Conservation (phyloP, 2,113 vertebrate species). For the Hydrochoerus hydrochaeris region DNA sequence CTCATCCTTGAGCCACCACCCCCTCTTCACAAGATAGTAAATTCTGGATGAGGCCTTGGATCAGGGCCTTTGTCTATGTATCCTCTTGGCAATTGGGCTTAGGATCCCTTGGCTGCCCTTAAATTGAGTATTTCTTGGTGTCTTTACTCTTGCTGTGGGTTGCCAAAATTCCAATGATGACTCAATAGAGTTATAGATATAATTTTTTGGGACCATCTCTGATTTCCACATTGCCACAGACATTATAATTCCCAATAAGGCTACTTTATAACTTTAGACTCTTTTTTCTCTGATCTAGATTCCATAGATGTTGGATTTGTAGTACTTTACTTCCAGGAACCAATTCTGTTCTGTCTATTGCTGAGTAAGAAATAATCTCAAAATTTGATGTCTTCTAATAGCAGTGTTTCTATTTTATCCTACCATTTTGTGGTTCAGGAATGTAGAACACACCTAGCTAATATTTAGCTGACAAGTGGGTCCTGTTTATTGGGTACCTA, state of each 20-base stretch:
- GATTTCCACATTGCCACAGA: background rate
- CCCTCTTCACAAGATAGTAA: too few species aligned
- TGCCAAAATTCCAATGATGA: too few species aligned
- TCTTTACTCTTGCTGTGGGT: too few species aligned
- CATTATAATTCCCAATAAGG: background rate
- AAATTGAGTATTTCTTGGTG: too few species aligned
- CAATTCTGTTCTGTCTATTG: background rate
- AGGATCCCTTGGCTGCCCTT: too few species aligned
- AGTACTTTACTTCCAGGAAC: background rate
- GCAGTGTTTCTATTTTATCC: background rate
- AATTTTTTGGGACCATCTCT: background rate
- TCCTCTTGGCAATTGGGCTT: too few species aligned
- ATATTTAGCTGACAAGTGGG: background rate
- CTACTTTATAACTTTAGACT: background rate
- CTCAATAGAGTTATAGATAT: too few species aligned
- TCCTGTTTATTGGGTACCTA: background rate
- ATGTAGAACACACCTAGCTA: accelerated
- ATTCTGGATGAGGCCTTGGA: too few species aligned
- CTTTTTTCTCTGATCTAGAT: background rate
- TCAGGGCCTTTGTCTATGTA: too few species aligned
- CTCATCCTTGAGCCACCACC: too few species aligned
- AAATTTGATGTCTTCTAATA: background rate
- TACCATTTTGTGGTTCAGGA: background rate
- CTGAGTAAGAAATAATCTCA: background rate
- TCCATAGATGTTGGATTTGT: background rate